These are phyloP conservation scores for Saturnia pavonia DNA, from an alignment of 2,888 invertebrate genomes.

Conservation along the genomic window DNA sequence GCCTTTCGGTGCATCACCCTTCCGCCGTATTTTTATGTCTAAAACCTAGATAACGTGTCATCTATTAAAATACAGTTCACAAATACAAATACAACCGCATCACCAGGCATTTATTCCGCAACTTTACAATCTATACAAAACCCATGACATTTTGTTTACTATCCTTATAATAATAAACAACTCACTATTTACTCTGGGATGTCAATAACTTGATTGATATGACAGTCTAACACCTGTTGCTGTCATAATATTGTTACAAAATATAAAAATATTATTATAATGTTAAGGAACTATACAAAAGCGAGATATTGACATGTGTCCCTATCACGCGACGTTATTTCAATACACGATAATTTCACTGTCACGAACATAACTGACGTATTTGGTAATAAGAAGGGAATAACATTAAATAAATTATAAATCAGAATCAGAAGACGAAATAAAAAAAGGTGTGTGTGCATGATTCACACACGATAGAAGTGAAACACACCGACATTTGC, in stretches of 20 bases:
- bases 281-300: neutral
- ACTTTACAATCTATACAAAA: neutral
- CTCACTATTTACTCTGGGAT: neutral
- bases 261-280: neutral
- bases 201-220: conserved; percentile 7
- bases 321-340: neutral
- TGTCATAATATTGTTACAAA: conserved; percentile 13
- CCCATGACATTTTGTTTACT: neutral
- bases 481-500: no score
- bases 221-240: conserved; percentile 20
- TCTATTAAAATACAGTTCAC: no score
- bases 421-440: neutral
- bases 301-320: conserved; percentile 8
- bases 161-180: neutral
- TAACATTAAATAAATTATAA: neutral
- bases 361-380: conserved; percentile 7
- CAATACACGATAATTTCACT: conserved; percentile 5
- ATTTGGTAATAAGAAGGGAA: neutral
- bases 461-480: no score
- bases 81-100: no score
- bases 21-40: no score
- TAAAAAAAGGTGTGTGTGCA: no score
- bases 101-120: neutral
- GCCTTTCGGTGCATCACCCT: no score
- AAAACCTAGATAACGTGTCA: no score